Base-by-base conservation (phyloP, 2,888 invertebrate genomes). In the Elegia similella region DNA sequence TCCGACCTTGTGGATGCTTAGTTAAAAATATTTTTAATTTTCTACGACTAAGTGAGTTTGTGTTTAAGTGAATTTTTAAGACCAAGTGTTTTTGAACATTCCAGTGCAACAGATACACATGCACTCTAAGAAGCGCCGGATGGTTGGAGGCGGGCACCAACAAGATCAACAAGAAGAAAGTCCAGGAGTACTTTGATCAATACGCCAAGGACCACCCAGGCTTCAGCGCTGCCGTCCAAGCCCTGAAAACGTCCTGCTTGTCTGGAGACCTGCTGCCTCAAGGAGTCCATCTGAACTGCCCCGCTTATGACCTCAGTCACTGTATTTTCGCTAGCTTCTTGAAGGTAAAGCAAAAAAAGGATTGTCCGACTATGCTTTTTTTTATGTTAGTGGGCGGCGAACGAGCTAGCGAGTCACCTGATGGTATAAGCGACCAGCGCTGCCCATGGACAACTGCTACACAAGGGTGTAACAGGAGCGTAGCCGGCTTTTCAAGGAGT, bases 81-180 rank as follows among this genome's bases (percentile, higher is more conserved):
- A n/a, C n/a, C n/a, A n/a, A n/a, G n/a, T n/a, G n/a, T 6, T 8
- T 34, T 15, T n/a, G 52, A 55, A 47, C 42, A 5, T 76, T 77
- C 12, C 73, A 88, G 88, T 88, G 88, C 53, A 82, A 80, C 0
- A 63, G 38, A 23, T 57, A 78, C 34, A 83, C 73, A 1, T 88
- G 88, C 62, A 30, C 80, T 8, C 86, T 81, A 66, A 68, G 67
- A 5, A 73, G 83, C 38, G 65, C 74, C 0, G 78, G 80, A 1
- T 88, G 82, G 84, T 60, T 79, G 54, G 60, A 67, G 1, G 60
- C 66, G 1, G 76, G 64, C 0, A 47, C 38, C 0, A 63, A 68
- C 17, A 66, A 66, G 6, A 62, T 88, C 0, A 70, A 86, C 66
- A 78, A 76, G 63, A 42, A 63, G 16, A 80, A 78, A 61, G 56